A percentile compares a stretch with the other conserved stretches of the same genome.
These are phyloP conservation scores for Ophioninae sp. DNA, from an alignment of 2,888 invertebrate genomes.

Conservation along the genomic window DNA sequence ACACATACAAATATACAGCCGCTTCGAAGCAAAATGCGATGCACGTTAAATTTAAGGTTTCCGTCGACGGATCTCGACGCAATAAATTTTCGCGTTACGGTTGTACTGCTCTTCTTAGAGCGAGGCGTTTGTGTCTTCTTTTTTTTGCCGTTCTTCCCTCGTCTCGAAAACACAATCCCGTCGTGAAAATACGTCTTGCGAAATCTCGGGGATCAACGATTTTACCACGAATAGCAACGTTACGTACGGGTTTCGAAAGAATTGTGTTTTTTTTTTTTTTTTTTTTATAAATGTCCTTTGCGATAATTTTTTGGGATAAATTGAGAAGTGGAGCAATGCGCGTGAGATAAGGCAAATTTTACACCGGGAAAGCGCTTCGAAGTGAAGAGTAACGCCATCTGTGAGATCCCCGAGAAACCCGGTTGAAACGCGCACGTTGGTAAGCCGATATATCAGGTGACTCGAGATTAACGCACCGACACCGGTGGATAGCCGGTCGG, in stretches of 20 bases:
- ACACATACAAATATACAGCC: slow-evolving; percentile 41
- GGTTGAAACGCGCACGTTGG: not conserved
- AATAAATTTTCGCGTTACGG: slow-evolving; percentile 75
- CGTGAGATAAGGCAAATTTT: not conserved
- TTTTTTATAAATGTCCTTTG: not conserved
- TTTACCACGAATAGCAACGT: not conserved
- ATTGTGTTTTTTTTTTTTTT: not conserved
- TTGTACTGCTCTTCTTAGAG: slow-evolving; percentile 45
- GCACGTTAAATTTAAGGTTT: slow-evolving; percentile 79
- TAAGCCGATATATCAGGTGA: slow-evolving; percentile 45
- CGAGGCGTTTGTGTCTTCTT: slow-evolving; percentile 48
- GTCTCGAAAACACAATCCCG: slow-evolving; percentile 56
- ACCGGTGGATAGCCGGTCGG: too few relatives aligned
- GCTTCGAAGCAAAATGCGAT: slow-evolving; percentile 59
- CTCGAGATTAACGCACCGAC: not conserved
- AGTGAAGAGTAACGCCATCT: slow-evolving; percentile 33
- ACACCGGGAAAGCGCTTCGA: not conserved
- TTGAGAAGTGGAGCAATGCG: not conserved
- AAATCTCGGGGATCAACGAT: slow-evolving; percentile 2
- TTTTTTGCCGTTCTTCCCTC: slow-evolving; percentile 37
- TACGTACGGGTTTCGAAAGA: not conserved
- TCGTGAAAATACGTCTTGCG: slow-evolving; percentile 28
- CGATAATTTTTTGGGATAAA: not conserved
- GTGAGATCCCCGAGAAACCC: slow-evolving; percentile 11
- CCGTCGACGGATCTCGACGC: slow-evolving; percentile 75